Evolutionary conservation across 2,888 invertebrate species (phyloP).

Genomic region (Poecilus cupreus): DNA sequence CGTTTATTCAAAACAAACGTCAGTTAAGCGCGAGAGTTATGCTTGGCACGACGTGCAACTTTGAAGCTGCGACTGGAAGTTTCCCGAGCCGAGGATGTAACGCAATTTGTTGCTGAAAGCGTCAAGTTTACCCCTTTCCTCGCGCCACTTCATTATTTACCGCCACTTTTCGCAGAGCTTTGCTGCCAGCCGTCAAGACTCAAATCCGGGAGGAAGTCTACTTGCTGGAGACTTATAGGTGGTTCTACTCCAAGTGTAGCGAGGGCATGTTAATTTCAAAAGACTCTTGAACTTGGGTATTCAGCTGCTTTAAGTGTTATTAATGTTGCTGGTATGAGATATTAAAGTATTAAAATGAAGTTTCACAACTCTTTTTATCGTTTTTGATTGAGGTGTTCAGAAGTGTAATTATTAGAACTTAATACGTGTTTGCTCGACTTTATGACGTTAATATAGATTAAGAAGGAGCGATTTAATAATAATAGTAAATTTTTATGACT

Average conservation of each 20-base stretch:
- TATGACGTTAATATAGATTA: background rate
- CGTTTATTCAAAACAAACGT: constrained; percentile 42
- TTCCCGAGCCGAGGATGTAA: constrained; percentile 31
- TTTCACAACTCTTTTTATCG: background rate
- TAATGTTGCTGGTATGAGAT: constrained; percentile 3
- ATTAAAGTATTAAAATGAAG: background rate
- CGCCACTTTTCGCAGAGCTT: constrained; percentile 33
- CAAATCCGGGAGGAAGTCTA: constrained; percentile 27
- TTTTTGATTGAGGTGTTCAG: background rate
- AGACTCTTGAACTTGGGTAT: background rate
- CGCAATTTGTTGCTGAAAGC: constrained; percentile 47
- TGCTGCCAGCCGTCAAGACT: constrained; percentile 28
- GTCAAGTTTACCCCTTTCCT: constrained; percentile 28
- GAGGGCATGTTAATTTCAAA: constrained; percentile 39
- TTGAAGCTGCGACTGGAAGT: constrained; percentile 35
- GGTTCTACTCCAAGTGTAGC: constrained; percentile 28
- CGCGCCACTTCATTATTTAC: constrained; percentile 33
- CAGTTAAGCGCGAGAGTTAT: constrained; percentile 40
- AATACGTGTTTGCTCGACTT: background rate
- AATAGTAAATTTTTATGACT: constrained; percentile 1
- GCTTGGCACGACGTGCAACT: constrained; percentile 41
- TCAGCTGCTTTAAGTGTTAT: constrained; percentile 18
- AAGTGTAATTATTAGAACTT: background rate
- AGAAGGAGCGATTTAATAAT: background rate
- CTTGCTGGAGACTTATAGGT: constrained; percentile 32